Conservation (phyloP, 2,888 invertebrate genomes). For the Spodoptera picta region DNA sequence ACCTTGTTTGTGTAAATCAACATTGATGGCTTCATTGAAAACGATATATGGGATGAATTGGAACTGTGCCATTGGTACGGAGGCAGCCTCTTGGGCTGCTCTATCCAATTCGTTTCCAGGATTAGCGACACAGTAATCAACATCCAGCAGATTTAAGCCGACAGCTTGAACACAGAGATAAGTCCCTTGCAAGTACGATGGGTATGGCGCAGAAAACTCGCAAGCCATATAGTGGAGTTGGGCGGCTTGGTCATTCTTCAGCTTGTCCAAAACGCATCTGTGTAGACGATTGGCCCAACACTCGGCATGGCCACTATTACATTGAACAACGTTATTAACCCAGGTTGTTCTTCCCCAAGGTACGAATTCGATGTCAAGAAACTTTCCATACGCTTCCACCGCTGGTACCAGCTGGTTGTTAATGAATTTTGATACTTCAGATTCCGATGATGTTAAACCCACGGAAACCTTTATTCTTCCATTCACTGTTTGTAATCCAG, state of each 20-base stretch:
- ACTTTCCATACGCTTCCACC: conserved; percentile 70
- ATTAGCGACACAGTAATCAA: conserved; percentile 73
- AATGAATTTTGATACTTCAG: too few species aligned
- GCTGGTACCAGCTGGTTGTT: conserved; percentile 65
- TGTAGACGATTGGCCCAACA: conserved; percentile 83
- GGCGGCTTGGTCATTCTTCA: conserved; percentile 70
- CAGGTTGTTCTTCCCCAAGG: conserved; percentile 80
- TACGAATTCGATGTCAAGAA: conserved; percentile 77
- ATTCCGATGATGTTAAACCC: too few species aligned
- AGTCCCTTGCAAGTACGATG: conserved; percentile 63
- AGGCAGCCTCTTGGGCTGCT: conserved; percentile 66
- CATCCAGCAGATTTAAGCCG: conserved; percentile 69
- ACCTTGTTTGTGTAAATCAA: conserved; percentile 58
- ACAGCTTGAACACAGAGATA: conserved; percentile 71
- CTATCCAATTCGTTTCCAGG: conserved; percentile 69
- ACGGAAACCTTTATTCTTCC: too few species aligned
- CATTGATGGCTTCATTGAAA: conserved; percentile 69
- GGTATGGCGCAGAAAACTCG: conserved; percentile 71
- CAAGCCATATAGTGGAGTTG: conserved; percentile 79
- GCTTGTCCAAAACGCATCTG: conserved; percentile 73
- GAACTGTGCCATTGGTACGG: conserved; percentile 57
- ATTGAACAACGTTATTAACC: conserved; percentile 60
- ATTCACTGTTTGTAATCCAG: too few species aligned
- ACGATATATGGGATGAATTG: conserved; percentile 76
- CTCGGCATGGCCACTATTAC: conserved; percentile 73